Base-by-base conservation (phyloP, 92 coral and sea anemone genomes). In the Pocillopora meandrina region DNA sequence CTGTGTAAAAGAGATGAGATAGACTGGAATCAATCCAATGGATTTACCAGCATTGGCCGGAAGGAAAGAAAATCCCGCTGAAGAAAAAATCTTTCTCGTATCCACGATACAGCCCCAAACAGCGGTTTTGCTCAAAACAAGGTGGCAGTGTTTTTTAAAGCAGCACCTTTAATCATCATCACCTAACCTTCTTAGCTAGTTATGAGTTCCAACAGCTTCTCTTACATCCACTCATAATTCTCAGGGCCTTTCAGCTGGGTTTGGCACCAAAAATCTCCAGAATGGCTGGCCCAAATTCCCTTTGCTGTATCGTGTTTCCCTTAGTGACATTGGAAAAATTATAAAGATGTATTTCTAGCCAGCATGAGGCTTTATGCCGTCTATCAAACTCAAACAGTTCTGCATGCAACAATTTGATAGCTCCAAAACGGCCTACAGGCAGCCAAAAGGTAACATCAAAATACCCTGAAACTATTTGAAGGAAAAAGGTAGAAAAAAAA, bases 251-350 rank as follows among this genome's bases (percentile, higher is more conserved):
- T 68, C 52, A 55, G 21, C 74, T 70, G 74, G 74, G 56, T 6
- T 21, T 34, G 74, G 20, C 56, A 20, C 70, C n/a, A 70, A 34
- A 68, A 70, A 70, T 36, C 55, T 70, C 42, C 56, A n/a, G 56
- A 12, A 17, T 70, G 72, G 49, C 72, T 33, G 74, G 74, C 74
- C 31, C 42, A 20, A 69, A 33, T n/a, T 69, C 10, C n/a, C 52
- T 15, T 69, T 36, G 16, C 9, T 69, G 56, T 69, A 34, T 69
- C 80, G 67, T 76, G 80, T 76, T 76, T 76, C 80, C 49, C 63
- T 12, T 47, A 16, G 52, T 17, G 74, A 69, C 56, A 69, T 69
- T 52, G 42, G 74, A 15, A 69, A 36, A 70, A 36, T 70, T 70
- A n/a, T 70, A 70, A n/a, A 21, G 42, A 36, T 33, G 42, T n/a